Conservation (phyloP, 2,113 vertebrate species). For the Ploceus nigricollis region DNA sequence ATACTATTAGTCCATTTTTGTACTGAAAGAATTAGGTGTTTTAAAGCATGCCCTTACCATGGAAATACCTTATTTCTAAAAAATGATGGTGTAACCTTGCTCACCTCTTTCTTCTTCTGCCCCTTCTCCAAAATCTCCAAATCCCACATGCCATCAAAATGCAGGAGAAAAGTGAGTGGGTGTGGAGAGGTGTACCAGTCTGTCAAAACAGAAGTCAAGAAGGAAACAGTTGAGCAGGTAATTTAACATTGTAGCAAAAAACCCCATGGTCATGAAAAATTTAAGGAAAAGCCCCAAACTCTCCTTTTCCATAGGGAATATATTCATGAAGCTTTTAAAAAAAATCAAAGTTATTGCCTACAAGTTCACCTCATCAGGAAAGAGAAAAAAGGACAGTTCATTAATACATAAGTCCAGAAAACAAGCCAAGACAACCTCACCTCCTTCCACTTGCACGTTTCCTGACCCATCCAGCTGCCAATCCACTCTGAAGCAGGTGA, state of each 20-base stretch:
- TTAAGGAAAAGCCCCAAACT: neutral
- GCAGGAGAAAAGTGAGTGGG: neutral
- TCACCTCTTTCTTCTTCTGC: neutral
- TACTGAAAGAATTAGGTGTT: neutral
- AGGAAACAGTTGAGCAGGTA: neutral
- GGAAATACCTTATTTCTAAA: neutral
- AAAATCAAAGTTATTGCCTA: neutral
- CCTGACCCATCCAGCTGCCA: neutral
- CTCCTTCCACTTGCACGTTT: neutral
- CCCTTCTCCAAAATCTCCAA: neutral
- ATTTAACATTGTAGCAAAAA: neutral
- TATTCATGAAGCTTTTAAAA: neutral
- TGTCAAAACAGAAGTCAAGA: neutral
- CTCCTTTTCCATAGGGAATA: neutral
- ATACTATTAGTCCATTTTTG: neutral
- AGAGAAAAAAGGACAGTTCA: accelerated
- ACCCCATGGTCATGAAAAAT: neutral
- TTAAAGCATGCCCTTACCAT: neutral
- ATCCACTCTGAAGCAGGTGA: accelerated
- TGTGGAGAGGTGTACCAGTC: neutral
- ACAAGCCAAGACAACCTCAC: neutral
- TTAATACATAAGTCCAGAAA: neutral
- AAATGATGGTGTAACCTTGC: neutral
- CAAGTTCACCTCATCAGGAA: neutral
- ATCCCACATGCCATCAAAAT: neutral